A percentile compares a stretch with the other conserved stretches of the same genome.
phyloP scores from a whole-genome alignment of 2,888 invertebrate genomes.

The Amblyjoppa proteus region DNA sequence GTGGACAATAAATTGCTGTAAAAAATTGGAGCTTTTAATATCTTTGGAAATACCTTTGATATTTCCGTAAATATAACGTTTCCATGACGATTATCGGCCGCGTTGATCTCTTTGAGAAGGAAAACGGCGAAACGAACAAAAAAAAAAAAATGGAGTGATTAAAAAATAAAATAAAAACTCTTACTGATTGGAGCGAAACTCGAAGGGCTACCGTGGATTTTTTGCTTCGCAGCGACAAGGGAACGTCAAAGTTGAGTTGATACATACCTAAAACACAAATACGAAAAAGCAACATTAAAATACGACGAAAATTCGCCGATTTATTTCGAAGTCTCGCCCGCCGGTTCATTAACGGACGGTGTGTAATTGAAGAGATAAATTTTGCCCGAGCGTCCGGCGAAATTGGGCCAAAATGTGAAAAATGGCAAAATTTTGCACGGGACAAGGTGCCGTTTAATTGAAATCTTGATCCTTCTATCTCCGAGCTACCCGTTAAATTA shows the following conservation, averaged over 20 bases:
- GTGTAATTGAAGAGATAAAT: neutral
- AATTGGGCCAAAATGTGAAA: neutral
- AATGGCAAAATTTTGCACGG: neutral
- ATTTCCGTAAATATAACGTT: too few relatives aligned
- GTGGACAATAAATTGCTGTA: too few relatives aligned
- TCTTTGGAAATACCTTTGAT: too few relatives aligned
- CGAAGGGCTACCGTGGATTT: neutral
- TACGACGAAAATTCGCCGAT: neutral
- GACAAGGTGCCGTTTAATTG: neutral
- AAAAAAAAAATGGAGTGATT: neutral
- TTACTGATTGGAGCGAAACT: neutral
- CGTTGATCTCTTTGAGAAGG: too few relatives aligned
- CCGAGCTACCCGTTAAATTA: neutral
- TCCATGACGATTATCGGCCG: too few relatives aligned
- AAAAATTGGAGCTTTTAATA: too few relatives aligned
- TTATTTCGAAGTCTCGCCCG: neutral
- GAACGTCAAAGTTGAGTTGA: neutral
- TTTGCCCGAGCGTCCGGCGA: neutral
- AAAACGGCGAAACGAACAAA: too few relatives aligned
- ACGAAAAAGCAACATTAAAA: neutral
- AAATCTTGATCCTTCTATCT: neutral
- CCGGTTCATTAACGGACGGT: neutral
- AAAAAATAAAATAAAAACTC: neutral
- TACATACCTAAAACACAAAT: constrained; percentile 37
- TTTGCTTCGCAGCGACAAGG: neutral